phyloP scores from a whole-genome alignment of 2,888 invertebrate species.

The Dolomedes plantarius region DNA sequence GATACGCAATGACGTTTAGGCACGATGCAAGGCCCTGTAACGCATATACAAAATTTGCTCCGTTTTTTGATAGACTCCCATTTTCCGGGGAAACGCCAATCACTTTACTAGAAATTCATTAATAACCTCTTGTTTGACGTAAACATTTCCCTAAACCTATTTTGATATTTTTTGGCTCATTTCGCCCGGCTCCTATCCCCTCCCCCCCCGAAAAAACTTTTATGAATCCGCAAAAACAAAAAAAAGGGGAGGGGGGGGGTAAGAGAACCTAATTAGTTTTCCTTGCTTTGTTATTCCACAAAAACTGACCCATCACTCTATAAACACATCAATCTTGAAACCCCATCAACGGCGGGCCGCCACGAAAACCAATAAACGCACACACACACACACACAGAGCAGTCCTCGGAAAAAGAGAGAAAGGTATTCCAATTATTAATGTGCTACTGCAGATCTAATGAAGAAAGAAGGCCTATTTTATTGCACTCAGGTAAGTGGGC shows the following conservation, averaged over 20 bases:
- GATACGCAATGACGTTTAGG: no score
- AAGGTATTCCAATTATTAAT: slow-evolving; percentile 22
- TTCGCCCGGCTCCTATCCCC: background rate
- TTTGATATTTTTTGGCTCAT: background rate
- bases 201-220: no score
- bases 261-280: background rate
- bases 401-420: background rate
- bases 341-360: slow-evolving; percentile 11
- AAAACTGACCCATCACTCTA: slow-evolving; percentile 18
- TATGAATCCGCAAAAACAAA: no score
- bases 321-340: slow-evolving; percentile 51
- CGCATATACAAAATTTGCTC: no score
- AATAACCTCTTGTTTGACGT: no score
- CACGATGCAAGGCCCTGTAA: no score
- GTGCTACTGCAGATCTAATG: slow-evolving; percentile 28
- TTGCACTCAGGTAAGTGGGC: slow-evolving; percentile 58
- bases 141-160: background rate
- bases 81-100: no score
- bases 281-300: background rate
- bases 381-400: background rate
- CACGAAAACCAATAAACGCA: slow-evolving; percentile 45
- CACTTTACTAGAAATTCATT: no score
- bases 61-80: no score
- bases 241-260: no score
- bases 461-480: slow-evolving; percentile 56